A percentile compares a stretch with the other conserved stretches of the same genome.
phyloP scores from a whole-genome alignment of 2,797 vertebrate genomes.

The Gymnoscopelus braueri region DNA sequence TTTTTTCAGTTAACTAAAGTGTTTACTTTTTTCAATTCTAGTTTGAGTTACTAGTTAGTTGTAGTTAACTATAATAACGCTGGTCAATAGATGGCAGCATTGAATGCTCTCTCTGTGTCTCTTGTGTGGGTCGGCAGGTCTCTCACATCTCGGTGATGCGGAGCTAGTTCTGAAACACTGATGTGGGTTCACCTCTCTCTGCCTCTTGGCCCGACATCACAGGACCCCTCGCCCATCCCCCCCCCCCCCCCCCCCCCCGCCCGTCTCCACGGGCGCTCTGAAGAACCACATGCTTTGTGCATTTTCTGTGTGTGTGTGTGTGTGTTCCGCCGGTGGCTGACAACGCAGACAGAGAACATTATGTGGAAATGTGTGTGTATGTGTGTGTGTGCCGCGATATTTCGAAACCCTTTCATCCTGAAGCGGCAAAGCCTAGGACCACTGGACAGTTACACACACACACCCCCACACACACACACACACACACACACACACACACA shows the following conservation, averaged over 20 bases:
- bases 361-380: constrained; percentile 48
- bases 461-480: neutral
- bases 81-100: constrained; percentile 55
- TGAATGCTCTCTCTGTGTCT: constrained; percentile 51
- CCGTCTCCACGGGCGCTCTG: constrained; percentile 33
- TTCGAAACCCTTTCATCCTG: constrained; percentile 60
- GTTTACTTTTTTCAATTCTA: no score
- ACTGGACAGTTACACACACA: constrained; percentile 49
- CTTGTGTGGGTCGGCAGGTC: constrained; percentile 67
- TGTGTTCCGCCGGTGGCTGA: constrained; percentile 46
- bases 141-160: constrained; percentile 82
- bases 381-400: constrained; percentile 52
- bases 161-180: constrained; percentile 66
- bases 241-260: constrained; percentile 32
- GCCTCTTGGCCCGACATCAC: constrained; percentile 75
- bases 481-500: neutral
- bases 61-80: neutral
- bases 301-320: neutral
- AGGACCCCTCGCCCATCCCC: constrained; percentile 50
- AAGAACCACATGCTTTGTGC: neutral
- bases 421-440: constrained; percentile 61
- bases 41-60: no score
- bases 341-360: constrained; percentile 45
- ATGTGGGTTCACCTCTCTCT: constrained; percentile 60
- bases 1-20: no score